phyloP scores from a whole-genome alignment of 1,140 invertebrate species.

The Maniola jurtina region DNA sequence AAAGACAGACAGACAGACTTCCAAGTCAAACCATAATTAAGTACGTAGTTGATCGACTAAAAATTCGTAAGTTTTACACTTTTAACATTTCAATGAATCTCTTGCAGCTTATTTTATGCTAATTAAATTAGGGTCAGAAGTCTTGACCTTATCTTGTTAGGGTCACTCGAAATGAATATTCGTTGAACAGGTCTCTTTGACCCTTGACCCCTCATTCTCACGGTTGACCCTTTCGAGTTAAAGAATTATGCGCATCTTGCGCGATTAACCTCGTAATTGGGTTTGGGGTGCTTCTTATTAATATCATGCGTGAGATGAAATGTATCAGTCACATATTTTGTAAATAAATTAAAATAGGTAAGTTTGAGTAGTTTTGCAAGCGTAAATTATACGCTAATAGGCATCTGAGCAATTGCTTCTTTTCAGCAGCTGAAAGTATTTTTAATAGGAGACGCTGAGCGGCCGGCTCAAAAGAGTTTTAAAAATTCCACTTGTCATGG shows the following conservation, averaged over 20 bases:
- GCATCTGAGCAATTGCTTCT: no score
- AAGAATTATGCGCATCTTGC: constrained; percentile 35
- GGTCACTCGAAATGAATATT: constrained; percentile 56
- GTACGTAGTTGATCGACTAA: no score
- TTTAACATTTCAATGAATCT: neutral
- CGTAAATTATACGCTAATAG: no score
- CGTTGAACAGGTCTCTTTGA: constrained; percentile 62
- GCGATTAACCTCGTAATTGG: constrained; percentile 23
- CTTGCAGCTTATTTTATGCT: constrained; percentile 18
- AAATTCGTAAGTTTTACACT: no score
- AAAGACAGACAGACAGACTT: no score
- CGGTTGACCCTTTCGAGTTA: constrained; percentile 53
- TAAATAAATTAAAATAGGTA: neutral
- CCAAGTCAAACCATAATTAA: no score
- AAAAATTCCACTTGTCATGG: no score
- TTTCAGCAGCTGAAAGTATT: no score
- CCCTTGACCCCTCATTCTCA: constrained; percentile 67
- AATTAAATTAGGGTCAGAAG: constrained; percentile 56
- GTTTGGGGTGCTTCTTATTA: constrained; percentile 13
- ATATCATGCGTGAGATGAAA: constrained; percentile 3
- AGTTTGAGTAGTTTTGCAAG: no score
- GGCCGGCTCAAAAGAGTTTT: no score
- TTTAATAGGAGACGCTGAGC: no score
- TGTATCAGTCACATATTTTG: neutral
- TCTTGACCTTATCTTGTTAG: constrained; percentile 57